These are phyloP conservation scores for Atherix ibis DNA, from an alignment of 2,888 invertebrate genomes.

Conservation along the genomic window DNA sequence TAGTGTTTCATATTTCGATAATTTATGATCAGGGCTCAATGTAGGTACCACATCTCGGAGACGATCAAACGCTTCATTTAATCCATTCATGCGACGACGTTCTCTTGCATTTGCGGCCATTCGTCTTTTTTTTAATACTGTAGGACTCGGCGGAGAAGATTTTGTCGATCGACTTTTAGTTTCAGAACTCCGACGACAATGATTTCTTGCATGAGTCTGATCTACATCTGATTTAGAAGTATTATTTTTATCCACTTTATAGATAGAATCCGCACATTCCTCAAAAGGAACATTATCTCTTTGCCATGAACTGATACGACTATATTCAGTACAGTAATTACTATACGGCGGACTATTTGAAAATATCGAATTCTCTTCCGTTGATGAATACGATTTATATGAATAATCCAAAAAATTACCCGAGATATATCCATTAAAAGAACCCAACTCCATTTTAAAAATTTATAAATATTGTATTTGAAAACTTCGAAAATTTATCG, in stretches of 20 bases:
- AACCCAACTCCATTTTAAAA: slow-evolving; percentile 3
- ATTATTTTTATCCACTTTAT: neutral
- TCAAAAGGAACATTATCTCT: too few relatives aligned
- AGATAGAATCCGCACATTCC: neutral
- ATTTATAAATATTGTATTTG: slow-evolving; percentile 1
- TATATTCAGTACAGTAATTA: slow-evolving; percentile 1
- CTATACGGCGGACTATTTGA: slow-evolving; percentile 6
- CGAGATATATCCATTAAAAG: slow-evolving; percentile 1
- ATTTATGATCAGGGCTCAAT: slow-evolving; percentile 50
- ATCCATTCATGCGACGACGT: slow-evolving; percentile 56
- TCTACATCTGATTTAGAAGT: neutral
- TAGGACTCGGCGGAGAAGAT: slow-evolving; percentile 35
- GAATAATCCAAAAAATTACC: neutral
- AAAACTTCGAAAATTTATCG: too few relatives aligned
- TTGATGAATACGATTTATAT: slow-evolving; percentile 1
- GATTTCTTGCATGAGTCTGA: neutral
- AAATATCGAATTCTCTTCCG: slow-evolving; percentile 2
- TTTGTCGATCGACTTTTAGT: neutral
- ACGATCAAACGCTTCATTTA: slow-evolving; percentile 59
- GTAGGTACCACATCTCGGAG: slow-evolving; percentile 56
- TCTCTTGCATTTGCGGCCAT: slow-evolving; percentile 61
- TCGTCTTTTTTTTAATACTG: slow-evolving; percentile 42
- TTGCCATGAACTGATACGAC: neutral
- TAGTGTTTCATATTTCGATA: slow-evolving; percentile 61
- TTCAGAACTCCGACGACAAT: neutral